These are phyloP conservation scores for Neogobius melanostomus DNA, from an alignment of 2,113 vertebrate genomes.

Conservation along the genomic window DNA sequence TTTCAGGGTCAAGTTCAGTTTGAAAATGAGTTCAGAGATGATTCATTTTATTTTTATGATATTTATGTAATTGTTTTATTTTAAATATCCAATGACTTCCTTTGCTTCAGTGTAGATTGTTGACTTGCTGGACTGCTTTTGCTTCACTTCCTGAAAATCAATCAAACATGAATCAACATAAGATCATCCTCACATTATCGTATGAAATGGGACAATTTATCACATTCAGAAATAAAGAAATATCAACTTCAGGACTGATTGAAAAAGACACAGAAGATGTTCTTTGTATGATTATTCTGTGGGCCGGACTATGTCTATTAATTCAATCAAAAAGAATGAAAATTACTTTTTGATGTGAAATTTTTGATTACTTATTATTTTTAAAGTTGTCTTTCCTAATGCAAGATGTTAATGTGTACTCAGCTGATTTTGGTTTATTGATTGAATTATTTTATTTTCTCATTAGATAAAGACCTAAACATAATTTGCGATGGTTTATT, in stretches of 20 bases:
- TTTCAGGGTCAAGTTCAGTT: too few species aligned
- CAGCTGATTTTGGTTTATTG: not conserved
- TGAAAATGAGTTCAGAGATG: too few species aligned
- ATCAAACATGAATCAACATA: not conserved
- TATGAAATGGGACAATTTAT: constrained; percentile 34
- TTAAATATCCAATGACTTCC: not conserved
- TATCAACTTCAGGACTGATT: constrained; percentile 45
- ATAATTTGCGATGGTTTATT: constrained; percentile 18
- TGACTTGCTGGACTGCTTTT: not conserved
- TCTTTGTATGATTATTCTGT: constrained; percentile 70
- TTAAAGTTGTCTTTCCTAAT: constrained; percentile 26
- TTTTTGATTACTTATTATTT: constrained; percentile 46
- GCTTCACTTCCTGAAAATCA: too few species aligned
- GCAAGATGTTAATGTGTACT: not conserved
- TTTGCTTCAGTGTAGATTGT: constrained; percentile 8
- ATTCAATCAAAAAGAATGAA: too few species aligned
- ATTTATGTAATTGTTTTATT: too few species aligned
- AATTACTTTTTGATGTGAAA: too few species aligned
- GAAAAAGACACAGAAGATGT: constrained; percentile 28
- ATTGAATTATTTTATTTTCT: not conserved
- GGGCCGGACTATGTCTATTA: constrained; percentile 21
- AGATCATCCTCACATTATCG: constrained; percentile 34
- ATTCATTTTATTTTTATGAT: too few species aligned
- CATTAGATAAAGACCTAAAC: not conserved
- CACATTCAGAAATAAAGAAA: constrained; percentile 50